Evolutionary conservation across 2,888 invertebrate genomes (phyloP), one percentile per base, ranked within the genome.

Genomic region (Tetragonisca angustula): DNA sequence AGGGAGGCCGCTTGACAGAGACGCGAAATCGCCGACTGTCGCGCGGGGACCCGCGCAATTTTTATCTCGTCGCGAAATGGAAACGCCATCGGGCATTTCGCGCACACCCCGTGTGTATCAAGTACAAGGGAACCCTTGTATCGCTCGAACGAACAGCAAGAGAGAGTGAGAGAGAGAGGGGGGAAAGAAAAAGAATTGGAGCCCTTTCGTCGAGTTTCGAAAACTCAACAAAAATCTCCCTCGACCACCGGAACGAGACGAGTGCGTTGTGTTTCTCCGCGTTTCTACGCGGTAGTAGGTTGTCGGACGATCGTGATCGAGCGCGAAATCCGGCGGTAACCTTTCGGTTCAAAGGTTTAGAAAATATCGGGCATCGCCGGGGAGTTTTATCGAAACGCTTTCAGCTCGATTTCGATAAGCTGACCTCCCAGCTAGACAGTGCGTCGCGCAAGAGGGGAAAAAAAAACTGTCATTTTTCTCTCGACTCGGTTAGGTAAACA

Each of bases 81-180:
- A 85, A 87, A 85, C 87, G 88, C 88, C 88, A 83, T 82, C 79
- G 85, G 87, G 87, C 87, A 83, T 87, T 88, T 88, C 74, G 88
- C 81, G 74, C 80, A 75, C 65, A 76, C 65, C 77, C 87, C 80
- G 79, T 2, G 52, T 19, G 52, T 69, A 81, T 85, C 77, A 77
- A 84, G 79, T 73, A 81, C 87, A 83, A 85, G 85, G 87, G 87
- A 83, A 32, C 78, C 83, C 78, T 70, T 84, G 84, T 75, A 62
- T 49, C 65, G 70, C 59, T 69, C 79, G 32, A 64, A 32, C 27
- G 11, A 61, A 27, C 17, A 61, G 17, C 9, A 13, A 11, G 6
- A 68, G 13, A 32, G n/a, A 49, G 15, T 13, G 59, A 24, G 32
- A 65, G 52, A 6, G 15, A 17, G n/a, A 6, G 27, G 13, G 4